These are phyloP conservation scores for Capreolus pygargus DNA, from an alignment of 2,113 vertebrate genomes.

Conservation along the genomic window DNA sequence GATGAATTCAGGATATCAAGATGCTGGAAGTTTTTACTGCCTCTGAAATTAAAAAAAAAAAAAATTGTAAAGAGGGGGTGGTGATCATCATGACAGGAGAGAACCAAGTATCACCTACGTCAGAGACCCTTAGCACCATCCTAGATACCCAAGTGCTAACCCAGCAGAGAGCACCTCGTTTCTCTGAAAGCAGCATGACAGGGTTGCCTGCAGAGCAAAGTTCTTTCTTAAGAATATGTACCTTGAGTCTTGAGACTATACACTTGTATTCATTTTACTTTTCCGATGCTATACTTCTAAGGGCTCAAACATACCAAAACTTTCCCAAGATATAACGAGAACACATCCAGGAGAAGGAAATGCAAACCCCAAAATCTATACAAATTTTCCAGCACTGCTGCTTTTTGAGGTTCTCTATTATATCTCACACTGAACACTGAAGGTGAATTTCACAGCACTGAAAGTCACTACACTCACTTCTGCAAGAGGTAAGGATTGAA, in stretches of 20 bases:
- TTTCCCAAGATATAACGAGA: background rate
- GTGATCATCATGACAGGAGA: no score
- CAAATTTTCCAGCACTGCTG: background rate
- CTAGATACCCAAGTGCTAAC: background rate
- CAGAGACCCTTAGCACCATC: accelerated
- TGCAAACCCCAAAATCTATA: no score
- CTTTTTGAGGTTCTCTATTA: background rate
- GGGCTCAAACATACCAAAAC: background rate
- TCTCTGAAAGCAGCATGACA: background rate
- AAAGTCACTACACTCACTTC: background rate
- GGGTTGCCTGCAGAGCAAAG: background rate
- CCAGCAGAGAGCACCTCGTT: accelerated
- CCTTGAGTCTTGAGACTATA: background rate
- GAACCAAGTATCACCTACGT: accelerated
- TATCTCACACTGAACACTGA: accelerated
- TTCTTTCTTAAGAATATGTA: background rate
- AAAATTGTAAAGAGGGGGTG: accelerated
- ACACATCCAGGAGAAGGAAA: background rate
- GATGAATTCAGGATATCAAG: background rate
- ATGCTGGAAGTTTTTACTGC: background rate
- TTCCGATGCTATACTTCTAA: background rate
- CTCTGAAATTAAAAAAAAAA: background rate
- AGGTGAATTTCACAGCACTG: background rate
- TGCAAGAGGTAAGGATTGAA: background rate
- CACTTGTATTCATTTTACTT: background rate